These are phyloP conservation scores for Zaprionus kolodkinae DNA, from an alignment of 1,140 invertebrate species.

Conservation along the genomic window DNA sequence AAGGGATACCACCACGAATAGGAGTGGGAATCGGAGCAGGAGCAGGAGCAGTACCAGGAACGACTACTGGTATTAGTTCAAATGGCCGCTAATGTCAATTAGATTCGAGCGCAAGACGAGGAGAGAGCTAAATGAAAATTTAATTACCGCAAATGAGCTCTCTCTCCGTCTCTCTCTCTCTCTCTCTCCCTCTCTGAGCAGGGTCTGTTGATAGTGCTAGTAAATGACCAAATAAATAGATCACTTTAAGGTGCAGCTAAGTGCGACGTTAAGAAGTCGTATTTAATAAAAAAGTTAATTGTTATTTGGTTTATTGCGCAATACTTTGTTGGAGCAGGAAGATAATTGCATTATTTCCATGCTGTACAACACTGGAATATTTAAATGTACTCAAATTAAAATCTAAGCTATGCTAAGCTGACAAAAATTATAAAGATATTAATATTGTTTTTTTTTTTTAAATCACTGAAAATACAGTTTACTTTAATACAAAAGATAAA, in stretches of 20 bases:
- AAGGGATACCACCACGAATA: constrained; percentile 10
- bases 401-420: too few species aligned
- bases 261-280: background rate
- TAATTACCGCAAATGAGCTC: constrained; percentile 78
- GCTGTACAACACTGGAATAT: background rate
- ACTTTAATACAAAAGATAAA: too few species aligned
- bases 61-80: constrained; percentile 50
- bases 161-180: background rate
- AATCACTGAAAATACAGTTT: too few species aligned
- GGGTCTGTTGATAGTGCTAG: background rate
- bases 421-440: too few species aligned
- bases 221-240: constrained; percentile 54
- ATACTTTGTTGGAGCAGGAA: too few species aligned
- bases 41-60: background rate
- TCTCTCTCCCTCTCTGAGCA: background rate
- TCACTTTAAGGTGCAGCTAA: constrained; percentile 45
- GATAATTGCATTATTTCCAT: too few species aligned
- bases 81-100: constrained; percentile 77
- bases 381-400: too few species aligned
- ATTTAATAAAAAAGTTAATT: background rate
- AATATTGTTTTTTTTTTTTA: too few species aligned
- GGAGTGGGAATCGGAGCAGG: background rate
- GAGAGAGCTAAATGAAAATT: constrained; percentile 72
- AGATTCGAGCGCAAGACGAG: constrained; percentile 65
- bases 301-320: background rate